phyloP scores from a whole-genome alignment of 2,797 vertebrate genomes.

The Megaceryle alcyon region DNA sequence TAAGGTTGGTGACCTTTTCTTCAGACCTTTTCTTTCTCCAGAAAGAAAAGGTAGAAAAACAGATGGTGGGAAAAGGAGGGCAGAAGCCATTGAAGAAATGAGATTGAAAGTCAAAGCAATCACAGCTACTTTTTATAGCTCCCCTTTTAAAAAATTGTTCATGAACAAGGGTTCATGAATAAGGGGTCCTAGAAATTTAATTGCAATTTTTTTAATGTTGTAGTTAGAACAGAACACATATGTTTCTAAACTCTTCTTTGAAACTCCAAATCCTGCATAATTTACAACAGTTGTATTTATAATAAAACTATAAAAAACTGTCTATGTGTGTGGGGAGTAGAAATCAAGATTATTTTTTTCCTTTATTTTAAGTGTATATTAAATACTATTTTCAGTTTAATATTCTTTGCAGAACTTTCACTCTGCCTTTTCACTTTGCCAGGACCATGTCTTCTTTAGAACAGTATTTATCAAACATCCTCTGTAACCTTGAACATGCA shows the following conservation, averaged over 20 bases:
- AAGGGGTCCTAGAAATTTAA: not conserved
- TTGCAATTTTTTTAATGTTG: not conserved
- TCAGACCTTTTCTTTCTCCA: conserved; percentile 6
- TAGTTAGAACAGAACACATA: not conserved
- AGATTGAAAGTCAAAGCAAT: conserved; percentile 9
- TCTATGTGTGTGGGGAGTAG: not conserved
- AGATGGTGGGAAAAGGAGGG: not conserved
- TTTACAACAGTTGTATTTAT: not conserved
- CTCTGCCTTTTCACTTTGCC: not conserved
- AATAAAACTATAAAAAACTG: not conserved
- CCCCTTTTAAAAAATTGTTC: not conserved
- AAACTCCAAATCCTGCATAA: not conserved
- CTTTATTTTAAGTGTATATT: not conserved
- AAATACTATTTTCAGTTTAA: not conserved
- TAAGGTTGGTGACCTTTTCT: not conserved
- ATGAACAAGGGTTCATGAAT: not conserved
- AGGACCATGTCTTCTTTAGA: not conserved
- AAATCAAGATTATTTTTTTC: not conserved
- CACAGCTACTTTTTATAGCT: not conserved
- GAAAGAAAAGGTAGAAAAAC: not conserved
- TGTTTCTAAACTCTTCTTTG: not conserved
- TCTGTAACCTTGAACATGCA: not conserved
- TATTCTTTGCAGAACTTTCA: not conserved
- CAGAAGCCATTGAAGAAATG: not conserved
- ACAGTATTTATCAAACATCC: not conserved